Base-by-base conservation (phyloP, 2,888 invertebrate species). In the Sesamia inferens region DNA sequence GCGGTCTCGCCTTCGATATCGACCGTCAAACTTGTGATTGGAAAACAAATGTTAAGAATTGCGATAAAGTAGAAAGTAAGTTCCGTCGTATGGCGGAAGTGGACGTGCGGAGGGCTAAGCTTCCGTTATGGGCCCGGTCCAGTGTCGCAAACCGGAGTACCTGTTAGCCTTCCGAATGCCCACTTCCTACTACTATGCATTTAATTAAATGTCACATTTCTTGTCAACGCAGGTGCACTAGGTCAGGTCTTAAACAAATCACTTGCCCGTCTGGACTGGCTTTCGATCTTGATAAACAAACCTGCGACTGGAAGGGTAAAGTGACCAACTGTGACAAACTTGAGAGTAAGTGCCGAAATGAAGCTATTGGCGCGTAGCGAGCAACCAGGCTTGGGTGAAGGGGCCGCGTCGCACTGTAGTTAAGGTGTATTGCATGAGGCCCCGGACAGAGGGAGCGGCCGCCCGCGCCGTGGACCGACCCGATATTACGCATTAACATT, bases 231-330 rank as follows among this genome's bases (percentile, higher is more conserved):
- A 98, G 98, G 98, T 98, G 98, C 97, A 98, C 98, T 97, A 98
- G 98, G 97, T 98, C 98, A 97, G 98, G 98, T 97, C 98, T 98
- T 97, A 98, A 98, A 98, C 98, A 98, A 97, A 98, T 99, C 97
- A 98, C 98, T 97, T 99, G 99, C 97, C 99, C 99, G 96, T 98
- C 98, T 96, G 99, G 99, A 97, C 97, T 99, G 97, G 98, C 99
- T 97, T 99, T 99, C 97, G 99, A 99, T 97, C 98, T 99, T 97
- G 98, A 98, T 97, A 99, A 99, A 97, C 99, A 99, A 97, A 99
- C 99, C 96, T 99, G 99, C 97, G 99, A 99, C 97, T 99, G 99
- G 99, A 99, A 99, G 97, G 98, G 98, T 97, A 98, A 99, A 98
- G 99, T 99, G 97, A 97, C 97, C 97, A 99, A 98, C 98, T 99